phyloP scores from a whole-genome alignment of 2,888 invertebrate genomes.

The Caenorhabditis afra region DNA sequence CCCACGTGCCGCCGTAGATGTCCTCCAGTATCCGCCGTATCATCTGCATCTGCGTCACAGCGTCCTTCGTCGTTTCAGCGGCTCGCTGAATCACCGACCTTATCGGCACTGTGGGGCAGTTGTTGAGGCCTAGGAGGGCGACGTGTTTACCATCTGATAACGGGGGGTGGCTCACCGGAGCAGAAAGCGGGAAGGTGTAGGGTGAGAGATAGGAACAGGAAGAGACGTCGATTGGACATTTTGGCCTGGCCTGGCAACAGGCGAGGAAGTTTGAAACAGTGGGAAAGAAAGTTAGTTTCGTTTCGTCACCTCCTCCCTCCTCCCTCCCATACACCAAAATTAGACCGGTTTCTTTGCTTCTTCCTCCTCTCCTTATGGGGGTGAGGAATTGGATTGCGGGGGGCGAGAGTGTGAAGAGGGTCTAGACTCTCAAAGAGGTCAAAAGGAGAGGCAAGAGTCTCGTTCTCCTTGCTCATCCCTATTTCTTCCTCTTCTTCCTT shows the following conservation, averaged over 20 bases:
- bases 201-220: too few species aligned
- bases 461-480: too few species aligned
- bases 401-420: too few species aligned
- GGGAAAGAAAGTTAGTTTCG: too few species aligned
- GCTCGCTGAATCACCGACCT: conserved; percentile 75
- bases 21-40: conserved; percentile 79
- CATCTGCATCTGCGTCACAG: conserved; percentile 75
- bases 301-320: conserved; percentile 2
- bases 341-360: not conserved
- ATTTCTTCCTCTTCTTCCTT: too few species aligned
- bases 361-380: not conserved
- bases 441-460: too few species aligned
- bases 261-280: not conserved
- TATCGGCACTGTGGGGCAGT: conserved; percentile 77
- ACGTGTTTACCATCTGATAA: not conserved
- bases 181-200: not conserved
- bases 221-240: too few species aligned
- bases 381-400: too few species aligned
- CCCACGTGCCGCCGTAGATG: conserved; percentile 80
- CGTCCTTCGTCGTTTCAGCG: conserved; percentile 66
- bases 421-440: too few species aligned
- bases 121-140: conserved; percentile 71
- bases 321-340: conserved; percentile 7
- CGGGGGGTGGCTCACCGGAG: too few species aligned
- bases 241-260: too few species aligned